A percentile compares a stretch with the other conserved stretches of the same genome.
Evolutionary conservation across 2,888 invertebrate genomes (phyloP).

Genomic region (Camptogramma bilineatum): DNA sequence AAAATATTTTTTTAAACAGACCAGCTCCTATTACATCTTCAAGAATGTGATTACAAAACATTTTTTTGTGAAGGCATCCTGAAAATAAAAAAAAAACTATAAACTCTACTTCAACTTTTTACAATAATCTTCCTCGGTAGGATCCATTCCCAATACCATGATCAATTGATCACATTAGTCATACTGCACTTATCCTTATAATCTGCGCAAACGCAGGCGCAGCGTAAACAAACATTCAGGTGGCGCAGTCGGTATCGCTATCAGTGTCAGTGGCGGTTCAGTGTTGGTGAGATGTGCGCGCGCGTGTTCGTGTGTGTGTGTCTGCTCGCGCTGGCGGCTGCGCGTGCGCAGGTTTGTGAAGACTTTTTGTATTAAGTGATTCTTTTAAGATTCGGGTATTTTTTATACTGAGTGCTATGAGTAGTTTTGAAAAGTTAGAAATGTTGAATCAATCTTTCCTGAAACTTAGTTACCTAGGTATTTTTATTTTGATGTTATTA

Average conservation of each 20-base stretch:
- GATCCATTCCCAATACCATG: too few species aligned
- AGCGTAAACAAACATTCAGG: constrained; percentile 39
- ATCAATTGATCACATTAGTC: not conserved
- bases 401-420: not conserved
- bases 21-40: too few species aligned
- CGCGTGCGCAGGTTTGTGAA: constrained; percentile 27
- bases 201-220: constrained; percentile 13
- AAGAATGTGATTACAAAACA: too few species aligned
- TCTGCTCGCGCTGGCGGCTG: constrained; percentile 24
- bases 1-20: too few species aligned
- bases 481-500: too few species aligned
- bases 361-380: not conserved
- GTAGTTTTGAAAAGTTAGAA: too few species aligned
- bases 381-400: not conserved
- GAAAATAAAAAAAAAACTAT: too few species aligned
- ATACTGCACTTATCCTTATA: not conserved
- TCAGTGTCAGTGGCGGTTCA: constrained; percentile 20
- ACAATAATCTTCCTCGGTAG: too few species aligned
- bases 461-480: too few species aligned
- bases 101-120: too few species aligned
- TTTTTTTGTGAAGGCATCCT: too few species aligned
- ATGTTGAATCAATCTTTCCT: too few species aligned
- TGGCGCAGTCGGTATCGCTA: constrained; percentile 20
- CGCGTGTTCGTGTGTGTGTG: constrained; percentile 57
- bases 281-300: constrained; percentile 63